Percentiles rank a stretch among this genome's conserved stretches.
Conservation (phyloP, 2,797 vertebrate species). For the Gymnopithys bicolor region DNA sequence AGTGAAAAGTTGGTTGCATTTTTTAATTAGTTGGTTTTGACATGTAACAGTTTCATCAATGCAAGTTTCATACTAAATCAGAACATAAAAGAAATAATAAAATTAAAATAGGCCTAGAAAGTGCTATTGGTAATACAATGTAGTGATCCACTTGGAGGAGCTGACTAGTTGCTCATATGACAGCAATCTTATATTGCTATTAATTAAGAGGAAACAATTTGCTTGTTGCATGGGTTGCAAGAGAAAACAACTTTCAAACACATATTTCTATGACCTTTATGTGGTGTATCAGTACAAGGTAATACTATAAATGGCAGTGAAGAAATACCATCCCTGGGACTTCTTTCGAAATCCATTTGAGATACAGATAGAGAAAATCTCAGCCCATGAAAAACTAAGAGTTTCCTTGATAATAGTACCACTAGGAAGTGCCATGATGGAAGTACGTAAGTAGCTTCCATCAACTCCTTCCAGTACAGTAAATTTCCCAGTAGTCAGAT, state of each 20-base stretch:
- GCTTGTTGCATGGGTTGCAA: neutral
- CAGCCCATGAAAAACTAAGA: neutral
- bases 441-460: neutral
- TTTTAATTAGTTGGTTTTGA: neutral
- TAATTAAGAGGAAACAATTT: neutral
- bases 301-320: neutral
- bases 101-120: neutral
- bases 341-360: neutral
- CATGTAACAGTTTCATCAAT: neutral
- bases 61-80: neutral
- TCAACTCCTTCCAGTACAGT: neutral
- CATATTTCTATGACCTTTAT: neutral
- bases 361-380: neutral
- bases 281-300: fast-evolving
- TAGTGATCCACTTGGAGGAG: conserved; percentile 15
- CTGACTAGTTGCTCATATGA: neutral
- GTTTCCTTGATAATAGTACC: neutral
- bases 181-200: neutral
- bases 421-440: neutral
- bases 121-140: neutral
- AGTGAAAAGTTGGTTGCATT: fast-evolving
- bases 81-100: neutral
- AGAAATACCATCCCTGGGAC: neutral
- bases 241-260: neutral
- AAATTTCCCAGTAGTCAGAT: neutral